These are phyloP conservation scores for Notospermus geniculatus DNA, from an alignment of 1,140 invertebrate genomes.

Conservation along the genomic window DNA sequence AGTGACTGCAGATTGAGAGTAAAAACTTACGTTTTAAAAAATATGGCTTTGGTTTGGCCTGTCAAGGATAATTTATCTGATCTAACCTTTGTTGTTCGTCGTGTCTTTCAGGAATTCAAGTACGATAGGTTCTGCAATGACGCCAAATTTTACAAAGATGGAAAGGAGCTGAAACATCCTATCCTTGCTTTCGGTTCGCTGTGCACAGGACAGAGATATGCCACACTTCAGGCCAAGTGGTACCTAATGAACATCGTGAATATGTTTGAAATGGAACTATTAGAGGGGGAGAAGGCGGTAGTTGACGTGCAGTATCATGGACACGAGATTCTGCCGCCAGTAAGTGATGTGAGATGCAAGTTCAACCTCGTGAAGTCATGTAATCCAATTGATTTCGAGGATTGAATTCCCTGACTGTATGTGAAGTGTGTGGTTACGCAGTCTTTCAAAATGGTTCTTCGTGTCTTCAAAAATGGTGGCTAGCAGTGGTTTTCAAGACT, in stretches of 20 bases:
- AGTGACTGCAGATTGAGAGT: no score
- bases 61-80: no score
- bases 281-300: conserved; percentile 38
- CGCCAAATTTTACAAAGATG: conserved; percentile 51
- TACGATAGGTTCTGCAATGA: conserved; percentile 50
- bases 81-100: conserved; percentile 12
- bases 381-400: no score
- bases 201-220: conserved; percentile 51
- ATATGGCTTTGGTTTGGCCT: no score
- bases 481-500: no score
- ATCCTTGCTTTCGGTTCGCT: conserved; percentile 50
- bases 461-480: no score
- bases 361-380: neutral
- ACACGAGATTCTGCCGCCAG: no score
- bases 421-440: no score
- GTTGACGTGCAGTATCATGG: conserved; percentile 38
- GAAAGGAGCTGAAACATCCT: conserved; percentile 47
- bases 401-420: no score
- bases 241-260: conserved; percentile 47
- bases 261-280: conserved; percentile 44
- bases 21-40: no score
- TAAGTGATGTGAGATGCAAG: no score
- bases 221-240: conserved; percentile 52
- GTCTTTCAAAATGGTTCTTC: no score
- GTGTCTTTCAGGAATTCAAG: conserved; percentile 46